These are phyloP conservation scores for Triplophysa siluroides DNA, from an alignment of 2,113 vertebrate genomes.

Conservation along the genomic window DNA sequence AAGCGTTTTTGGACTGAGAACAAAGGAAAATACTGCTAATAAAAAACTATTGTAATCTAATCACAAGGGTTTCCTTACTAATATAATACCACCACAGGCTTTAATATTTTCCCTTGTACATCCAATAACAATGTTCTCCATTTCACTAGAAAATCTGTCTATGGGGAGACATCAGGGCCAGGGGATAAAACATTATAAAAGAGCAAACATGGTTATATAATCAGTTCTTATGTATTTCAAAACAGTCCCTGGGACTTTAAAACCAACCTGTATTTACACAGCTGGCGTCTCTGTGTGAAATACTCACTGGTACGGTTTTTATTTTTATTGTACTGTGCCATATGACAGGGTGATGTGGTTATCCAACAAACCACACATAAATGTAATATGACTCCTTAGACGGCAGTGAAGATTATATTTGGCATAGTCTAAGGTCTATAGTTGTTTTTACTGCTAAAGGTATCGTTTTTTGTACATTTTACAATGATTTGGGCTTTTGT, in stretches of 20 bases:
- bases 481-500: background rate
- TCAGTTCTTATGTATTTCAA: constrained; percentile 57
- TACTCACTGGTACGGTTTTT: background rate
- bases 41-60: background rate
- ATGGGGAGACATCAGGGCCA: background rate
- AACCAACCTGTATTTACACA: constrained; percentile 46
- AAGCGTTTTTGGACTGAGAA: background rate
- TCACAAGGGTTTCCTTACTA: background rate
- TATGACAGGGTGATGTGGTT: background rate
- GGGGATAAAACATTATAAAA: constrained; percentile 16
- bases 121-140: background rate
- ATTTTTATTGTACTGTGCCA: background rate
- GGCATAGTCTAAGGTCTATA: background rate
- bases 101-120: background rate
- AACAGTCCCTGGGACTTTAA: constrained; percentile 32
- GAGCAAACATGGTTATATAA: constrained; percentile 43
- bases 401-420: background rate
- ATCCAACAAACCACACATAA: background rate
- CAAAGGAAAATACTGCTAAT: background rate
- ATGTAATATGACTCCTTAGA: background rate
- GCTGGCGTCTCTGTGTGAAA: constrained; percentile 39
- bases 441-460: too few relatives aligned
- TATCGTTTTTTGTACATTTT: background rate
- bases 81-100: background rate
- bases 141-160: constrained; percentile 8